Conservation (phyloP, 2,797 vertebrate species). For the Gadopsis bispinosus region DNA sequence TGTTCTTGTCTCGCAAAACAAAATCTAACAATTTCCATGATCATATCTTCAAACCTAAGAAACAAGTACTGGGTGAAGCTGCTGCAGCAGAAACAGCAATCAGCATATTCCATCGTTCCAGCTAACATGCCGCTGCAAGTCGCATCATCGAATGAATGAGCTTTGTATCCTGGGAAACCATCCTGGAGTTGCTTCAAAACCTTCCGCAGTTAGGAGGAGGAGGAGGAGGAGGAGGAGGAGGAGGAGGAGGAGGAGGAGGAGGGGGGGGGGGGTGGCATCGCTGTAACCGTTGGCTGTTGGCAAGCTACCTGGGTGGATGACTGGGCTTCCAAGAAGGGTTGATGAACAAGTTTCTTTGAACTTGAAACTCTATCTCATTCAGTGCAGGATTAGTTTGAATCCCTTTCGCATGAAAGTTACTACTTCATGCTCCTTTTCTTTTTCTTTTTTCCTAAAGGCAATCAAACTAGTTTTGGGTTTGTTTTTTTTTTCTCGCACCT, state of each 20-base stretch:
- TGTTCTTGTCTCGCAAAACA: background rate
- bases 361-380: constrained; percentile 9
- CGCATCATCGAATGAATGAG: constrained; percentile 11
- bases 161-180: constrained; percentile 50
- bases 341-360: constrained; percentile 49
- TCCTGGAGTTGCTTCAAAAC: constrained; percentile 23
- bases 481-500: constrained; percentile 6
- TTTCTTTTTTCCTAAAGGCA: background rate
- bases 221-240: no score
- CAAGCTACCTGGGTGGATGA: constrained; percentile 12
- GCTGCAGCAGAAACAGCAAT: constrained; percentile 5
- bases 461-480: no score
- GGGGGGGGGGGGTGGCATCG: constrained; percentile 43
- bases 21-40: background rate
- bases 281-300: constrained; percentile 60
- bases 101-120: constrained; percentile 14
- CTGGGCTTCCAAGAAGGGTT: constrained; percentile 11
- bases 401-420: background rate
- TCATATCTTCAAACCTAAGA: background rate
- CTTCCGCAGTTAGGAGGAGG: background rate
- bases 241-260: no score
- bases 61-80: background rate
- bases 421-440: background rate
- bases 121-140: constrained; percentile 64
- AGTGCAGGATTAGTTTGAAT: background rate